Percentiles rank a stretch among this genome's conserved stretches.
Conservation (phyloP, 2,113 vertebrate species). For the Chionomys nivalis region DNA sequence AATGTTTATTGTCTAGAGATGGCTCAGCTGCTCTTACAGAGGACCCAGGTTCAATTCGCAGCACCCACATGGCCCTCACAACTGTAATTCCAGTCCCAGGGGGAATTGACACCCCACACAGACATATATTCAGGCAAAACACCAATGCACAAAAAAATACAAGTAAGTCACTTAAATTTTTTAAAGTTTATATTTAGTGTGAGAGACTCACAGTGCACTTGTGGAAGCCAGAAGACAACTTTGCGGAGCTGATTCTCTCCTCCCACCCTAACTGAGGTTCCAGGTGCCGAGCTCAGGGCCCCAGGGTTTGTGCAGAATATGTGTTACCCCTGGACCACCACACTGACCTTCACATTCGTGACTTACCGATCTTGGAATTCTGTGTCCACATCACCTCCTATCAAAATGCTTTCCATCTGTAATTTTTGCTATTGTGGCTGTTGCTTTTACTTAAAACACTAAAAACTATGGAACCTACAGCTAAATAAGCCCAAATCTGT, state of each 20-base stretch:
- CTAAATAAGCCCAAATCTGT: not conserved
- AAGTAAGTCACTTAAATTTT: not conserved
- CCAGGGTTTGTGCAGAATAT: not conserved
- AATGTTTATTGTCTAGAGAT: not conserved
- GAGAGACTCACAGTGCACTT: not conserved
- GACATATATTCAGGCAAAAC: not conserved
- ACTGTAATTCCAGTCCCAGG: not conserved
- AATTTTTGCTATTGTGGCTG: not conserved
- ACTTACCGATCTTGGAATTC: not conserved
- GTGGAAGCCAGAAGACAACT: too few relatives aligned
- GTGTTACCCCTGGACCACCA: not conserved
- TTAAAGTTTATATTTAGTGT: not conserved
- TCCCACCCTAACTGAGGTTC: not conserved
- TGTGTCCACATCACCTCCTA: not conserved
- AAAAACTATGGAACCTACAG: not conserved
- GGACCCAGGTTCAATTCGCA: not conserved
- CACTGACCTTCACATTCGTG: not conserved
- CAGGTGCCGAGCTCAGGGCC: not conserved
- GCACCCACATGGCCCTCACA: too few relatives aligned
- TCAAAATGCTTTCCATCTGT: not conserved
- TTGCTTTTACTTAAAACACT: conserved; percentile 14
- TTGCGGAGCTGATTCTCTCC: not conserved
- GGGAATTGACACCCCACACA: not conserved
- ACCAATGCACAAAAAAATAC: not conserved
- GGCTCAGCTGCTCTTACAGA: not conserved